Evolutionary conservation across 2,113 vertebrate genomes (phyloP), one percentile per base, ranked within the genome.

Genomic region (Macaca mulatta): DNA sequence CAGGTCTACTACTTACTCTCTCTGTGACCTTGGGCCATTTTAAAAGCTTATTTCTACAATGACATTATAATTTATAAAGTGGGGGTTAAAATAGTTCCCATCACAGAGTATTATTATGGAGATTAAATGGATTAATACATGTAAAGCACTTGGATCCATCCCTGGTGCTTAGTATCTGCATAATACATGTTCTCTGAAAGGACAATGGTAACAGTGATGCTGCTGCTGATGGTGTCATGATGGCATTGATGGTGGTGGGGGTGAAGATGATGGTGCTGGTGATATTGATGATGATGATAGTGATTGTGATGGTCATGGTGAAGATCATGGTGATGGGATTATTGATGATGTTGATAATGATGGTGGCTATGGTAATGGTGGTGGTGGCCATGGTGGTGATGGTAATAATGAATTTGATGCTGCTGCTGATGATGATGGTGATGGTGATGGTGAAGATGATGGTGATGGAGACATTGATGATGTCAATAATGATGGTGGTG

Each of bases 371-470:
- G 18, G 52, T 55, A 20, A 55, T 30, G 57, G 38, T 84, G 32
- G 1, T 7, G 27, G 12, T 32, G 23, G 11, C 48, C 11, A 8
- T 50, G 18, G 11, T 8, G 59, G 13, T 50, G 45, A 20, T 25
- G 48, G 22, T 2, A 0, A 8, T 77, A 25, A 45, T 12, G n/a
- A 38, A 38, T n/a, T 4, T 72, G 25, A 1, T 35, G 77, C 2
- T 35, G 52, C 8, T 59, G 50, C 50, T 35, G 30, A 2, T 48
- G 27, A 0, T 48, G 30, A 12, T 32, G 25, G 9, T 16, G 38
- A 17, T 61, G 38, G 27, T 59, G 25, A 11, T 38, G n/a, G 1
- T 17, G 52, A 27, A 16, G 17, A 16, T 32, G 9, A 16, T 20
- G 17, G 1, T 27, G 45, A 0, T 52, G 32, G 4, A 9, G 81